phyloP scores from a whole-genome alignment of 2,888 invertebrate genomes.

The Andrena haemorrhoa region DNA sequence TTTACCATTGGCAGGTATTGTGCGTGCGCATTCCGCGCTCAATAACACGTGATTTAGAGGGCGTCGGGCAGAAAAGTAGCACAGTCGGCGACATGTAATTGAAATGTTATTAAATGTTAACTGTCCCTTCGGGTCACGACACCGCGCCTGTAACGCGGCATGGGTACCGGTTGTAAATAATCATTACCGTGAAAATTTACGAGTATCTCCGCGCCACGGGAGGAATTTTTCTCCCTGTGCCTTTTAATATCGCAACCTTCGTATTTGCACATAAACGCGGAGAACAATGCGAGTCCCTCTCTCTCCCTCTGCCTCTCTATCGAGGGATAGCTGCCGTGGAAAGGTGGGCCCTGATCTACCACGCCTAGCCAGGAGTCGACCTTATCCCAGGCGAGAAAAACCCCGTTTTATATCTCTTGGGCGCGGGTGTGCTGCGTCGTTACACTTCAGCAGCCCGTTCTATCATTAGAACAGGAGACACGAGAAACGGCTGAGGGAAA shows the following conservation, averaged over 20 bases:
- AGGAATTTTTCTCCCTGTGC: slow-evolving; percentile 24
- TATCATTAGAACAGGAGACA: slow-evolving; percentile 1
- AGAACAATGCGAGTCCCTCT: slow-evolving; percentile 50
- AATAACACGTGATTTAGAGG: slow-evolving; percentile 35
- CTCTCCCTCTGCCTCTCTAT: not conserved
- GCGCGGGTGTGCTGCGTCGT: slow-evolving; percentile 28
- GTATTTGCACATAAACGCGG: slow-evolving; percentile 57
- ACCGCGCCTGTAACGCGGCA: slow-evolving; percentile 1
- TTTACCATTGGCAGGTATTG: not conserved
- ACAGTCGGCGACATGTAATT: slow-evolving; percentile 36
- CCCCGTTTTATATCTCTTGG: slow-evolving; percentile 39
- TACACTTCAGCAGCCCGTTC: slow-evolving; percentile 18
- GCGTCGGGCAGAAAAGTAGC: slow-evolving; percentile 23
- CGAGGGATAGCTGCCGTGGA: slow-evolving; percentile 49
- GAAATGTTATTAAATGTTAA: slow-evolving; percentile 61
- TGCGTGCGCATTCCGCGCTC: slow-evolving; percentile 11
- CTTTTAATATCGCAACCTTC: slow-evolving; percentile 50
- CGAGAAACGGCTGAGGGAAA: not conserved
- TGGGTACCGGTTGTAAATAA: slow-evolving; percentile 41
- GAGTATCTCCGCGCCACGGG: slow-evolving; percentile 10
- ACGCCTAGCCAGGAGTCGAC: slow-evolving; percentile 65
- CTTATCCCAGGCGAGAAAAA: slow-evolving; percentile 58
- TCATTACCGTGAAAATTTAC: slow-evolving; percentile 52
- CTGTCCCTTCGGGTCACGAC: slow-evolving; percentile 30
- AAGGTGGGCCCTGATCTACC: slow-evolving; percentile 62